Percentiles rank a stretch among this genome's conserved stretches.
Conservation (phyloP, 2,113 vertebrate genomes). For the Salvelinus sp. region DNA sequence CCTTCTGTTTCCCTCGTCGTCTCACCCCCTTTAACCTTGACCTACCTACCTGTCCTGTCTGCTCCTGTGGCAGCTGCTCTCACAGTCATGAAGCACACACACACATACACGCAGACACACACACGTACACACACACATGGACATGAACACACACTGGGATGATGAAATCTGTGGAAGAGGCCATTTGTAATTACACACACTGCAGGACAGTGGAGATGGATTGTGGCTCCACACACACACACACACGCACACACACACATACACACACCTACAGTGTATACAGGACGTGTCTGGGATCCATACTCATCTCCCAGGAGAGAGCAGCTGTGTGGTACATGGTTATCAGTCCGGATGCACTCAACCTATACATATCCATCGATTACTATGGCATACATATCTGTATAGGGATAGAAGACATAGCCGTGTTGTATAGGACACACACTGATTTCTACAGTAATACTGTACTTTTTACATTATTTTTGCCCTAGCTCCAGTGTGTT, state of each 20-base stretch:
- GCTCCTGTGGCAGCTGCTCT: conserved; percentile 23
- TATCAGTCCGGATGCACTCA: conserved; percentile 13
- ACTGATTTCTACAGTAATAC: not conserved
- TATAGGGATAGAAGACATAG: not conserved
- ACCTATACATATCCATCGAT: not conserved
- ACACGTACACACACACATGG: not conserved
- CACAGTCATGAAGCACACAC: not conserved
- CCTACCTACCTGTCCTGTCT: conserved; percentile 33
- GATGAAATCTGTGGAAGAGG: not conserved
- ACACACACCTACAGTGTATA: conserved; percentile 20
- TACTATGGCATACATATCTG: not conserved
- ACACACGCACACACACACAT: not conserved
- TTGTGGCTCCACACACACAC: conserved; percentile 1
- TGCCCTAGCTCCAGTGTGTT: not conserved
- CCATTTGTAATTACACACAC: not conserved
- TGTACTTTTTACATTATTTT: not conserved
- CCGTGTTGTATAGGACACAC: not conserved
- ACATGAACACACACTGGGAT: not conserved
- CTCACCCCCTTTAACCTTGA: conserved; percentile 50
- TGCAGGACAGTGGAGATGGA: not conserved
- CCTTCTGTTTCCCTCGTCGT: not conserved
- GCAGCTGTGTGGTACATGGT: conserved; percentile 22
- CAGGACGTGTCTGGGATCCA: too few species aligned
- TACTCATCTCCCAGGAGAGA: too few species aligned
- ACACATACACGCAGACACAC: not conserved